Evolutionary conservation across 2,113 vertebrate species (phyloP), one percentile per base, ranked within the genome.

Genomic region (Scytalopus superciliaris): DNA sequence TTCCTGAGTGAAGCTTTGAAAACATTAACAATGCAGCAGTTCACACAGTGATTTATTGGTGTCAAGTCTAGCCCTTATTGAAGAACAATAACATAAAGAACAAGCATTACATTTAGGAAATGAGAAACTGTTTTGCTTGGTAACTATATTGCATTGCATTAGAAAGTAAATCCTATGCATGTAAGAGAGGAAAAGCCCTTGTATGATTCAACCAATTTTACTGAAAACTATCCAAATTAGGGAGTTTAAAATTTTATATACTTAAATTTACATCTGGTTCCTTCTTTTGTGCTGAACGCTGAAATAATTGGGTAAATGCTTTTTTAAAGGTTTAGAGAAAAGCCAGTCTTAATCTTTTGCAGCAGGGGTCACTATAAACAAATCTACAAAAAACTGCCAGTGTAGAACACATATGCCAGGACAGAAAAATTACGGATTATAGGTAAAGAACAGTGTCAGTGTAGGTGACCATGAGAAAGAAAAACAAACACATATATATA

Each of bases 311-410:
- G 64, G 57, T 89, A 92, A 81, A 85, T 33, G 45, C 56, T 52
- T 91, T 68, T 96, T 57, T 57, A 78, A 70, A 90, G 56, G 28
- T 72, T 92, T 87, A 95, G n/a, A 89, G 73, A 92, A 88, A 95
- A 0, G 3, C 93, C 88, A 84, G 23, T 64, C 88, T 91, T 91
- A 94, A 87, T 93, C 76, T 87, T 84, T 89, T 92, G 88, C 93
- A 95, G 93, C 85, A 95, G 94, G 77, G 95, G 90, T 96, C 92
- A 95, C 80, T 96, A 88, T 73, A 92, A 97, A 96, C 76, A 94
- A 93, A 95, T 57, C 44, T 92, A 57, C 70, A 84, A 92, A 90
- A 86, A n/a, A 15, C 37, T 84, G 70, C 35, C 82, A 92, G 66
- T 35, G 73, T 31, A 53, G 42, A 70, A 74, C 47, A 75, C 14